Conservation (phyloP, 2,113 vertebrate genomes). For the Megaceryle torquata region DNA sequence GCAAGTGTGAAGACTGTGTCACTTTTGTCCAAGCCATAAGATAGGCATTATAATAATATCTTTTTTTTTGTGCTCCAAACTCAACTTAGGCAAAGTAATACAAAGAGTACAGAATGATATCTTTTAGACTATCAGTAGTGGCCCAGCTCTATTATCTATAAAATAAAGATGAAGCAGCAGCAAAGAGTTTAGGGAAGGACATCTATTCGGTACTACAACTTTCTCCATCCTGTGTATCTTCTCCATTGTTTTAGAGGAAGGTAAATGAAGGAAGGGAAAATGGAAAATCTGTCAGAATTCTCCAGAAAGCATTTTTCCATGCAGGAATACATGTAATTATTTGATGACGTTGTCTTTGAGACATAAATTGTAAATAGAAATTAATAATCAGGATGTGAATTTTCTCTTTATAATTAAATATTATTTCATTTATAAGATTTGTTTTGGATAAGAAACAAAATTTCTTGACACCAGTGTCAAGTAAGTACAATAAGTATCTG, state of each 20-base stretch:
- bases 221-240: background rate
- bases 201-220: background rate
- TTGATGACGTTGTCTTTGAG: background rate
- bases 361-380: background rate
- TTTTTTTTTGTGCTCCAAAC: background rate
- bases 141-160: background rate
- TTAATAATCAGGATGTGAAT: background rate
- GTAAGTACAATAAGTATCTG: background rate
- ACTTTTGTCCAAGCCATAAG: background rate
- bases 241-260: background rate
- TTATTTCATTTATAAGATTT: background rate
- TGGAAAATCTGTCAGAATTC: background rate
- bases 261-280: background rate
- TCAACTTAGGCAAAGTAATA: background rate
- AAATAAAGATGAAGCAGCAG: background rate
- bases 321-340: background rate
- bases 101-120: background rate
- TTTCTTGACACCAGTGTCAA: background rate
- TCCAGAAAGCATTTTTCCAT: background rate
- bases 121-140: background rate
- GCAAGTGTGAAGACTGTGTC: background rate
- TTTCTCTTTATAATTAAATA: background rate
- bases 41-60: background rate
- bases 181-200: background rate
- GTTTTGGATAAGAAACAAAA: background rate